Evolutionary conservation across 2,113 vertebrate species (phyloP).

Genomic region (Burhinus bistriatus): DNA sequence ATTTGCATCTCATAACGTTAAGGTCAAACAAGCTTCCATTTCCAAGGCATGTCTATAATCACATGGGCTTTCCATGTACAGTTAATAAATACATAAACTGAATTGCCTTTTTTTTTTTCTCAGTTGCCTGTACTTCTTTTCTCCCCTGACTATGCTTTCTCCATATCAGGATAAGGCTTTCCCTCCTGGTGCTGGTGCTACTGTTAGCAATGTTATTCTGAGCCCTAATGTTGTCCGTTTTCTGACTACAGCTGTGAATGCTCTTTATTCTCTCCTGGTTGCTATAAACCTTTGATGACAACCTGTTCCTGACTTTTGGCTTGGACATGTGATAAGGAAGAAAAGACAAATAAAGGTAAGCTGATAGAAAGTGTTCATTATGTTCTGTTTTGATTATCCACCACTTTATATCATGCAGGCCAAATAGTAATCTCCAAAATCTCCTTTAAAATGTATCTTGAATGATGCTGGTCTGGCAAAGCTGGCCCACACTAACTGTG

Average conservation of each 20-base stretch:
- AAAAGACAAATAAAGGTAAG: not conserved
- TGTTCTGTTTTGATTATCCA: not conserved
- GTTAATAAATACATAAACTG: not conserved
- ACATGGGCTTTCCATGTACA: not conserved
- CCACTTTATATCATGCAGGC: not conserved
- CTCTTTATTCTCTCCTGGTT: not conserved
- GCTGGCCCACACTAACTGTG: accelerated
- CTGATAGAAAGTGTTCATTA: not conserved
- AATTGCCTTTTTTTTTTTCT: not conserved
- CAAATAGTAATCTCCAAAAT: not conserved
- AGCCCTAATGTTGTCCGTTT: not conserved
- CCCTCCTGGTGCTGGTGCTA: not conserved
- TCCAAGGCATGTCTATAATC: not conserved
- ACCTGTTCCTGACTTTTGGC: not conserved
- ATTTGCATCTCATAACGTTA: not conserved
- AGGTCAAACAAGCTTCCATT: not conserved
- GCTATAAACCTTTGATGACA: not conserved
- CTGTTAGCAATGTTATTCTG: not conserved
- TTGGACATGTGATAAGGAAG: not conserved
- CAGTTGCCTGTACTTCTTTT: not conserved
- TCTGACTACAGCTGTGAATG: not conserved
- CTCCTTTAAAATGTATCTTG: not conserved
- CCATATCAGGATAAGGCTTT: not conserved
- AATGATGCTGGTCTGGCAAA: not conserved
- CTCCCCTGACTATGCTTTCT: not conserved